Evolutionary conservation across 2,888 invertebrate genomes (phyloP), one percentile per base, ranked within the genome.

Genomic region (Acrobeloides nanus): DNA sequence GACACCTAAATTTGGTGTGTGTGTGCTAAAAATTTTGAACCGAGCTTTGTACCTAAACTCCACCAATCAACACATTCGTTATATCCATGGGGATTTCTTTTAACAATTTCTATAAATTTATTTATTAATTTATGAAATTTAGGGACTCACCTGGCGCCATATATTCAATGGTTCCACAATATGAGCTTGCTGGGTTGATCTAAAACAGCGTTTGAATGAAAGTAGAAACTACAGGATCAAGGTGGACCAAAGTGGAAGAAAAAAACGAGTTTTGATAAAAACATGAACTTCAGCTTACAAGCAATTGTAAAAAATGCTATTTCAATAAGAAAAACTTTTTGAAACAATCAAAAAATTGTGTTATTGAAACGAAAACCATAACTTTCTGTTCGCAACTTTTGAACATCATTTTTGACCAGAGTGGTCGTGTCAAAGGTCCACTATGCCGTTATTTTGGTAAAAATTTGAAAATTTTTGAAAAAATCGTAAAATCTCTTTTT

Each of bases 1-100:
- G 1, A 95, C 92, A 6, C 6, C 93, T 85, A 93, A 85, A 24
- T 90, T 90, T 93, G 29, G 29, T 12, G 29, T 15, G 12, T 12
- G 12, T n/a, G n/a, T n/a, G n/a, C n/a, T 29, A 10, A 38, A 38
- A 12, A 15, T n/a, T 15, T 38, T 38, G 8, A 23, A 38, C 15
- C 5, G 5, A 6, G 15, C 25, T 21, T 38, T 10, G 37, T 63
- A 23, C 5, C 93, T 85, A 93, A 85, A 25, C 90, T 90, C 95
- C 95, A 95, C 93, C 93, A 95, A 79, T 95, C 95, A 5, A 92
- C 93, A 40, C 89, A 87, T 85, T 88, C 80, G 4, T 32, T 48
- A 40, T 62, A 92, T 20, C 93, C 93, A 61, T 84, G 82, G 46
- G 83, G 84, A 53, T 88, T 87, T 46, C 87, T 86, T 69, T 84